Evolutionary conservation across 2,888 invertebrate species (phyloP).

Genomic region (Chrysomela aeneicollis): DNA sequence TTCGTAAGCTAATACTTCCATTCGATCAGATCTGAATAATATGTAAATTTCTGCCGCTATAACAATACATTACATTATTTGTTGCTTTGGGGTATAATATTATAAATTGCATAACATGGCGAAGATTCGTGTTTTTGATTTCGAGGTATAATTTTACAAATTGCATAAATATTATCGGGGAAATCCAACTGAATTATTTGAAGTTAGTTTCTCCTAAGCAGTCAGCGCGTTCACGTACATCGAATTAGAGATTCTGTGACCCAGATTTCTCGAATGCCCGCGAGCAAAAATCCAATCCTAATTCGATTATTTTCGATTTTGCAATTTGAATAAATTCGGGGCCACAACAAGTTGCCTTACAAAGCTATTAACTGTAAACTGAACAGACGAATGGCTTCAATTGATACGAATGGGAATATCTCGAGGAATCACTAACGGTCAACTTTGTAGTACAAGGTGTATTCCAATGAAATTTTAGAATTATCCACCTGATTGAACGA

Average conservation of each 20-base stretch:
- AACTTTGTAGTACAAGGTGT: too few relatives aligned
- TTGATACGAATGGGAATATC: too few relatives aligned
- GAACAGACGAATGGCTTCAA: conserved; percentile 6
- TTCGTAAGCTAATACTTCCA: too few relatives aligned
- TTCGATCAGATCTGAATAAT: too few relatives aligned
- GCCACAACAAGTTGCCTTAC: conserved; percentile 12
- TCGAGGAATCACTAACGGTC: too few relatives aligned
- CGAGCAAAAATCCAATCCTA: conserved; percentile 12
- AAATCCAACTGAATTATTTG: too few relatives aligned
- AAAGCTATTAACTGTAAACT: conserved; percentile 14
- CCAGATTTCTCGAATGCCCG: conserved; percentile 27
- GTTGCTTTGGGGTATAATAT: background rate
- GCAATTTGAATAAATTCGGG: conserved; percentile 22
- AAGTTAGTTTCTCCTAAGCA: too few relatives aligned
- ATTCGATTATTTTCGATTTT: conserved; percentile 28
- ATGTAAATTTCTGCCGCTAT: too few relatives aligned
- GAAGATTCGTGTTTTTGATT: background rate
- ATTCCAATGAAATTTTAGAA: too few relatives aligned
- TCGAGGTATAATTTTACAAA: background rate
- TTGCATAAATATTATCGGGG: background rate
- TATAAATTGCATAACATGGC: background rate
- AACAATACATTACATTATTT: too few relatives aligned
- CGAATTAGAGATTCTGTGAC: conserved; percentile 27
- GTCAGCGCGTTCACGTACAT: too few relatives aligned
- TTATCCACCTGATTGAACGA: too few relatives aligned